phyloP scores from a whole-genome alignment of 2,113 vertebrate species.

The Rhabdornis inornatus region DNA sequence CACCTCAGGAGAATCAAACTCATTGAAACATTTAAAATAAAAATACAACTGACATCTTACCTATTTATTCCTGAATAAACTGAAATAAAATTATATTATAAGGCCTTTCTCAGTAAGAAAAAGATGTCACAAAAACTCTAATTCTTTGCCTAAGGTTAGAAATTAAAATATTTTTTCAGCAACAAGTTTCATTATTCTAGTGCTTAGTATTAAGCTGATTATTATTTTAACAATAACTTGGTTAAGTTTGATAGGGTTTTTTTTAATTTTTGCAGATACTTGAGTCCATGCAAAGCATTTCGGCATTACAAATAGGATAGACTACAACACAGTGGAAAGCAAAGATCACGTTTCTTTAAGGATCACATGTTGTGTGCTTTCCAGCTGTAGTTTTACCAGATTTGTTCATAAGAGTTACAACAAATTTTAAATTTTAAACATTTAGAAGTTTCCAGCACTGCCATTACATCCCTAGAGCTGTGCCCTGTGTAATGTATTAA shows the following conservation, averaged over 20 bases:
- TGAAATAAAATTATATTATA: neutral
- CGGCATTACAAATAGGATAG: neutral
- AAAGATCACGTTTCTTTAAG: neutral
- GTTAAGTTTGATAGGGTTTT: neutral
- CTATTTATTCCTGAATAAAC: neutral
- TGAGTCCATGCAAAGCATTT: neutral
- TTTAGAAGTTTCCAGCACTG: neutral
- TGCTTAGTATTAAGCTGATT: neutral
- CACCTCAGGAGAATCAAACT: neutral
- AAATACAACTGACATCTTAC: neutral
- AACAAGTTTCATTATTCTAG: neutral
- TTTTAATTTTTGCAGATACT: neutral
- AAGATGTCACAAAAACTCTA: neutral
- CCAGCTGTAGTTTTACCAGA: neutral
- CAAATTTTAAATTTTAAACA: neutral
- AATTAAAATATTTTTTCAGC: neutral
- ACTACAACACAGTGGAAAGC: neutral
- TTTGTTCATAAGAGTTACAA: neutral
- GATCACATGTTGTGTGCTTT: neutral
- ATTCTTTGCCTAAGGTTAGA: neutral
- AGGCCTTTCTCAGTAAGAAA: neutral
- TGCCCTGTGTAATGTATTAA: neutral
- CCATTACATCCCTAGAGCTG: neutral
- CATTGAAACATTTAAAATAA: neutral
- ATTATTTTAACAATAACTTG: neutral